phyloP scores from a whole-genome alignment of 2,113 vertebrate species.

The Mormyrus lacerda region DNA sequence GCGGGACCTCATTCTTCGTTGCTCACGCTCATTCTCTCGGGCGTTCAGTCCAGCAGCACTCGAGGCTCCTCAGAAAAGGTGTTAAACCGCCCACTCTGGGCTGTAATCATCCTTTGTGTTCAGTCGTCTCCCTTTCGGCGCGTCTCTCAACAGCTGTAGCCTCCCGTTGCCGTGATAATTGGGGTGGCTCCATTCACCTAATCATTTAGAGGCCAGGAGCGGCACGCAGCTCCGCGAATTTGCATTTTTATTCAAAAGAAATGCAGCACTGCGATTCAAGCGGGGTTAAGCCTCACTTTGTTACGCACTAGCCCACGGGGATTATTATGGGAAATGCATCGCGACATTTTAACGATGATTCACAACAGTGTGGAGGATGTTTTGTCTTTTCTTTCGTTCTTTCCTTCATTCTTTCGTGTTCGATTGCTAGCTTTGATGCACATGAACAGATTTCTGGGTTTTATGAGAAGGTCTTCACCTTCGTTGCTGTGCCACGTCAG shows the following conservation, averaged over 20 bases:
- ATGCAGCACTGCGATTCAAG: background rate
- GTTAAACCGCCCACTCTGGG: background rate
- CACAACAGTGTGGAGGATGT: background rate
- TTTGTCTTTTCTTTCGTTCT: background rate
- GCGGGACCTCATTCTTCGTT: background rate
- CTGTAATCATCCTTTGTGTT: conserved; percentile 1
- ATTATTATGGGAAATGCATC: background rate
- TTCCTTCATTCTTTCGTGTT: background rate
- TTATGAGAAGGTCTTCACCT: background rate
- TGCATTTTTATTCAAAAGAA: conserved; percentile 10
- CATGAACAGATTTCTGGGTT: background rate
- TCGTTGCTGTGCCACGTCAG: background rate
- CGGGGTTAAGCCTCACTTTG: conserved; percentile 5
- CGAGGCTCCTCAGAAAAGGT: background rate
- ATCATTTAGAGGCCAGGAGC: background rate
- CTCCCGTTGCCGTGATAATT: background rate
- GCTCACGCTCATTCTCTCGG: background rate
- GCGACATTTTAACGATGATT: background rate
- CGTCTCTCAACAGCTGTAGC: background rate
- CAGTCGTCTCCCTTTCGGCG: background rate
- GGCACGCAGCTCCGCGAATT: background rate
- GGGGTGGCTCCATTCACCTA: background rate
- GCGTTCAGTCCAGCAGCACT: background rate
- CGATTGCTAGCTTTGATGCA: background rate
- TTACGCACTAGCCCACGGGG: background rate